Evolutionary conservation across 1,140 invertebrate genomes (phyloP).

Genomic region (Centruroides sculpturatus): DNA sequence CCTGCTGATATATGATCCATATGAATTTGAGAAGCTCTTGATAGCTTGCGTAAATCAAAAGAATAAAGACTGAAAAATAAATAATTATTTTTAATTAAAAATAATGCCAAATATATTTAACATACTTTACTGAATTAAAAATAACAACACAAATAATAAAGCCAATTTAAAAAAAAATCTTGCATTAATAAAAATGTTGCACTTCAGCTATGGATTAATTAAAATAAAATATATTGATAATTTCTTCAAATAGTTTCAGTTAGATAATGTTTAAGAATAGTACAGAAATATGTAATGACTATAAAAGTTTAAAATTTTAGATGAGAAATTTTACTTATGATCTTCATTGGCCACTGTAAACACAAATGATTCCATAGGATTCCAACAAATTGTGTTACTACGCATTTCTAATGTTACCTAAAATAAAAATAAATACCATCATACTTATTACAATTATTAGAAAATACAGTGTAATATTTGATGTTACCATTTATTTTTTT

Average conservation of each 20-base stretch:
- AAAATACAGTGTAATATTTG: too few relatives aligned
- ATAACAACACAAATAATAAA: too few relatives aligned
- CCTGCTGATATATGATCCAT: conserved; percentile 9
- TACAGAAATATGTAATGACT: neutral
- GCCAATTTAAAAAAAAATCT: too few relatives aligned
- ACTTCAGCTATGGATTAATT: neutral
- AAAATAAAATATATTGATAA: neutral
- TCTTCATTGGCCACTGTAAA: conserved; percentile 97
- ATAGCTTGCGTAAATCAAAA: neutral
- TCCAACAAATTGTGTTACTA: conserved; percentile 85
- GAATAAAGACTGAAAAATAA: neutral
- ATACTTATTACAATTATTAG: too few relatives aligned
- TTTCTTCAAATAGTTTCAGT: neutral
- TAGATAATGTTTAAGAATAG: neutral
- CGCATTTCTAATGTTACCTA: conserved; percentile 34
- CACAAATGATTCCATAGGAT: conserved; percentile 94
- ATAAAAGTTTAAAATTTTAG: neutral
- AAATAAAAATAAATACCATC: too few relatives aligned
- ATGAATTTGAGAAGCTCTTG: conserved; percentile 1
- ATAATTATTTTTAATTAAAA: neutral
- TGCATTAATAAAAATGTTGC: neutral
- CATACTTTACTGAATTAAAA: too few relatives aligned
- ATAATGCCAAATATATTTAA: too few relatives aligned
- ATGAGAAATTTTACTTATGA: conserved; percentile 63
- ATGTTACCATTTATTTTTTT: too few relatives aligned